phyloP scores from a whole-genome alignment of 2,113 vertebrate genomes.

The Poeciliopsis occidentalis region DNA sequence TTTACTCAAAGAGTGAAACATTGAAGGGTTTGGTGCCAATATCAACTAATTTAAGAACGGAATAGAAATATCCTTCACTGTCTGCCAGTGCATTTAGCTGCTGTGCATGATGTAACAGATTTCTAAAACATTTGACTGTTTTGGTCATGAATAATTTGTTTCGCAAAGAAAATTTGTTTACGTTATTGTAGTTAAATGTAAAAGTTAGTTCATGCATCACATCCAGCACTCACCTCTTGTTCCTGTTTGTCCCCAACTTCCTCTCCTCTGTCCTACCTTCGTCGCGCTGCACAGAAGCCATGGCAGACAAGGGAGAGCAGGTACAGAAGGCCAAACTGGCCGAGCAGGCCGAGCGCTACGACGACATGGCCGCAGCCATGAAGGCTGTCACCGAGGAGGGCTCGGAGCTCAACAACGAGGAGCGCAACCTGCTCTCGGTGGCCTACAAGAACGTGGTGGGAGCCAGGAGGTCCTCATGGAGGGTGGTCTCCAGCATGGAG shows the following conservation, averaged over 20 bases:
- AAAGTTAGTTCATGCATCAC: conserved; percentile 14
- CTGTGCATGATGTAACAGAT: not conserved
- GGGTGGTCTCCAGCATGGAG: conserved; percentile 94
- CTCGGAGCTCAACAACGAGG: conserved; percentile 88
- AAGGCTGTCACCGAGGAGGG: conserved; percentile 88
- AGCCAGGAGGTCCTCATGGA: conserved; percentile 94
- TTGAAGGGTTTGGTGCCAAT: not conserved
- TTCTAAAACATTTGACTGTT: not conserved
- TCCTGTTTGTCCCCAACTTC: conserved; percentile 19
- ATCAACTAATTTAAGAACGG: not conserved
- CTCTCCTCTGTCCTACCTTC: conserved; percentile 29
- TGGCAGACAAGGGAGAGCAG: conserved; percentile 83
- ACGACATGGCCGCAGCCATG: conserved; percentile 96
- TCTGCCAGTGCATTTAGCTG: not conserved
- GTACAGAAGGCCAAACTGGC: conserved; percentile 94
- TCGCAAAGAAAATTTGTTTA: not conserved
- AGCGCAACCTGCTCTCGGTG: conserved; percentile 97
- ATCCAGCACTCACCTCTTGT: conserved; percentile 2
- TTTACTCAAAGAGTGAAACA: not conserved
- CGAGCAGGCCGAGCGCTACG: conserved; percentile 96
- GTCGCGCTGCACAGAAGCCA: conserved; percentile 66
- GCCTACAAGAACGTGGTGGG: conserved; percentile 99
- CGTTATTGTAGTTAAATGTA: not conserved
- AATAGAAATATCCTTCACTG: not conserved
- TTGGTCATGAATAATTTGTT: not conserved